These are phyloP conservation scores for Eristalis intricaria DNA, from an alignment of 2,888 invertebrate genomes.

Conservation along the genomic window DNA sequence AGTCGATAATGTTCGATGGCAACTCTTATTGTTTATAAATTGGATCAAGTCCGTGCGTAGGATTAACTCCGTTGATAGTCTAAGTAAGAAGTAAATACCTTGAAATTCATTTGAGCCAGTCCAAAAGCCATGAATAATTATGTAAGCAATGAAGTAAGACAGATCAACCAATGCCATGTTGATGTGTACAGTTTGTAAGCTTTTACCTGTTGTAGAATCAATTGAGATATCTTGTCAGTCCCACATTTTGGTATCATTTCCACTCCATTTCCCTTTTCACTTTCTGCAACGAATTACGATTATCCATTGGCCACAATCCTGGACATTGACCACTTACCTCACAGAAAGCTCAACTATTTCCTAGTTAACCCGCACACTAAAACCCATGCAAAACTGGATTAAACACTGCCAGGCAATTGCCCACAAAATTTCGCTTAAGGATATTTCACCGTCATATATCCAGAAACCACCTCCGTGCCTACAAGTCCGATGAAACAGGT, in stretches of 20 bases:
- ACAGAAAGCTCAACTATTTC: not conserved
- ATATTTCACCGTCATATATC: conserved; percentile 11
- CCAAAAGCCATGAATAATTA: no score
- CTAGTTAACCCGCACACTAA: not conserved
- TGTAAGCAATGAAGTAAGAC: no score
- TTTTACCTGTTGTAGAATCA: no score
- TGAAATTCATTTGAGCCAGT: no score
- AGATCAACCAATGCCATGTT: no score
- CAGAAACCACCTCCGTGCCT: not conserved
- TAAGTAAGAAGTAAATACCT: no score
- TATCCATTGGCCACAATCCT: not conserved
- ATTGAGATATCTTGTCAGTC: no score
- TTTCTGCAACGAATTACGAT: not conserved
- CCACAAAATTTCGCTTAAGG: conserved; percentile 35
- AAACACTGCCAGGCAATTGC: conserved; percentile 27
- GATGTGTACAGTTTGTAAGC: no score
- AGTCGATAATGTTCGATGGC: no score
- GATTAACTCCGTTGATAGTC: no score
- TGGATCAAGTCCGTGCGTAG: no score
- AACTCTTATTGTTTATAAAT: no score
- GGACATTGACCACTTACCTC: not conserved
- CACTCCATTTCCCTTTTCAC: not conserved
- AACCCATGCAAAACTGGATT: conserved; percentile 14
- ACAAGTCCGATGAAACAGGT: conserved; percentile 56
- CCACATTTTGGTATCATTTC: not conserved